A percentile compares a stretch with the other conserved stretches of the same genome.
Conservation (phyloP, 2,888 invertebrate species). For the Bruchidius siliquastri region DNA sequence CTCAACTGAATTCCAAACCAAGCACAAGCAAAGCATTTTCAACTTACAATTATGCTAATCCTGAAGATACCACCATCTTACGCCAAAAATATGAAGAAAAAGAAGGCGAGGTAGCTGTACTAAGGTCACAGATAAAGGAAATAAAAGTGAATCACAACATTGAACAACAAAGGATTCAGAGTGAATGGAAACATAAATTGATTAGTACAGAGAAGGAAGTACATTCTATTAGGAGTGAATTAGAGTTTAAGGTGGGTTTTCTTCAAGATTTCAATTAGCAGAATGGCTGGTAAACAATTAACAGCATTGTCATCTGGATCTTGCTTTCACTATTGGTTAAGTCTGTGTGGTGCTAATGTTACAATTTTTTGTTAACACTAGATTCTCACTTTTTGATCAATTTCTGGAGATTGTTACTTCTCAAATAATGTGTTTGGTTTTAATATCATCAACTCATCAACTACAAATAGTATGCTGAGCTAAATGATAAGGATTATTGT, state of each 20-base stretch:
- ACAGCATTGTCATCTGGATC: no score
- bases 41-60: constrained; percentile 10
- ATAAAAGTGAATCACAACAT: constrained; percentile 48
- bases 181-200: constrained; percentile 53
- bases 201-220: constrained; percentile 45
- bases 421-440: no score
- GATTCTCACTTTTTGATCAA: no score
- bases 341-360: no score
- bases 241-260: constrained; percentile 54
- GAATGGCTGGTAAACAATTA: no score
- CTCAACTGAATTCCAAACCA: constrained; percentile 16
- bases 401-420: no score
- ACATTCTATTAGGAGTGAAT: constrained; percentile 49
- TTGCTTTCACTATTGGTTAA: no score
- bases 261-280: background rate
- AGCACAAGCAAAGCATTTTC: constrained; percentile 12
- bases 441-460: no score
- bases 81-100: constrained; percentile 53
- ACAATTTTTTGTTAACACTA: no score
- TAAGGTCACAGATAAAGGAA: constrained; percentile 53
- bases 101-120: constrained; percentile 55
- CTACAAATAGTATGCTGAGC: no score
- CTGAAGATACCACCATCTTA: constrained; percentile 28
- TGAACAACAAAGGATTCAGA: constrained; percentile 45
- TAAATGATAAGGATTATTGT: no score